Conservation (phyloP, 2,113 vertebrate genomes). For the Lepisosteus osseus region DNA sequence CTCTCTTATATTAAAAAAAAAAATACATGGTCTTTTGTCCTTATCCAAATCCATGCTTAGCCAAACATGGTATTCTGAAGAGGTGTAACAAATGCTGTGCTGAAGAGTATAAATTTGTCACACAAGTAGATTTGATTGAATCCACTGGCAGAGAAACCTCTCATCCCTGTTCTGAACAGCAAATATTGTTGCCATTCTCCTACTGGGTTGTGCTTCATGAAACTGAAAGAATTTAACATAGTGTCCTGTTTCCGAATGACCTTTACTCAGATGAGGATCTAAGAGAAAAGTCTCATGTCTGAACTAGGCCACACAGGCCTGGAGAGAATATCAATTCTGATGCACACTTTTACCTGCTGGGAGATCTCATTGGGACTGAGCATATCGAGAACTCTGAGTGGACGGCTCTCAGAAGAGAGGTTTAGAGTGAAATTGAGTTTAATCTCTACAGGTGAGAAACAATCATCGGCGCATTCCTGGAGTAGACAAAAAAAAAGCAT, state of each 20-base stretch:
- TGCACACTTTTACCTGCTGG: slow-evolving; percentile 27
- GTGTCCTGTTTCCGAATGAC: neutral
- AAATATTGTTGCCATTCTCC: neutral
- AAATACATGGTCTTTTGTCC: too few species aligned
- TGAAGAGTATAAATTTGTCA: too few species aligned
- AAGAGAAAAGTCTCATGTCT: neutral
- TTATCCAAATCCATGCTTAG: too few species aligned
- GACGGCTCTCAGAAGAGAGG: neutral
- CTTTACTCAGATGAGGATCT: neutral
- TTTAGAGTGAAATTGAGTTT: slow-evolving; percentile 30
- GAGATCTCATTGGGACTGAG: slow-evolving; percentile 26
- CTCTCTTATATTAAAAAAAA: too few species aligned
- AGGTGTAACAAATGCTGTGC: too few species aligned
- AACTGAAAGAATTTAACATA: neutral
- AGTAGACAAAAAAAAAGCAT: neutral
- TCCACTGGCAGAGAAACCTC: too few species aligned
- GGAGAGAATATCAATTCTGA: neutral
- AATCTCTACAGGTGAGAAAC: slow-evolving; percentile 40
- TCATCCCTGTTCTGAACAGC: too few species aligned
- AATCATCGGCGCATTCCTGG: slow-evolving; percentile 39
- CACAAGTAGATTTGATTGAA: too few species aligned
- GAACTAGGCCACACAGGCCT: too few species aligned
- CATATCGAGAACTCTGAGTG: slow-evolving; percentile 30
- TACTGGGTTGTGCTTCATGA: neutral
- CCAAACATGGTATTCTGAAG: too few species aligned